Evolutionary conservation across 2,888 invertebrate species (phyloP).

Genomic region (Neoitamus cyanurus): DNA sequence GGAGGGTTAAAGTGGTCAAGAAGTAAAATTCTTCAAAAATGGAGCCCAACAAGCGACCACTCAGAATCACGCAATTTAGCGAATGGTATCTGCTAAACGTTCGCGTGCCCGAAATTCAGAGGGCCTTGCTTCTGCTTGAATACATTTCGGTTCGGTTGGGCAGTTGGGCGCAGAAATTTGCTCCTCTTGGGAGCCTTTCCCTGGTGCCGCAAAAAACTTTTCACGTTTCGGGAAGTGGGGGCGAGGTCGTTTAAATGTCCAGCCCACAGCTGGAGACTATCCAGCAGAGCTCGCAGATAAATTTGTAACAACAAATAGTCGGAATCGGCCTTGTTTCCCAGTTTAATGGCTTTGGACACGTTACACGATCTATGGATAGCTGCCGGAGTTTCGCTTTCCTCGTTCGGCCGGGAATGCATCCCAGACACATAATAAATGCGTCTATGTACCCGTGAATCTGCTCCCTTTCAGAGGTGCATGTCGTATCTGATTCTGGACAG

Average conservation of each 20-base stretch:
- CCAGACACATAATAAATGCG: not conserved
- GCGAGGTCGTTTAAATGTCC: not conserved
- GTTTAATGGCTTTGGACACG: not conserved
- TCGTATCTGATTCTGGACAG: not conserved
- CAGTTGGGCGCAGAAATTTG: not conserved
- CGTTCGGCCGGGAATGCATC: not conserved
- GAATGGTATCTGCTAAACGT: not conserved
- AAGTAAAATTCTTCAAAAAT: not conserved
- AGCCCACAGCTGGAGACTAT: not conserved
- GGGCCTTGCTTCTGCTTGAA: not conserved
- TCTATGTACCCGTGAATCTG: not conserved
- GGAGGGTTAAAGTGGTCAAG: too few relatives aligned
- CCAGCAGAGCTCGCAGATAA: not conserved
- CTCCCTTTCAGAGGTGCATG: not conserved
- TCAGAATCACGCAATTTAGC: not conserved
- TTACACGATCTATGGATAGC: not conserved
- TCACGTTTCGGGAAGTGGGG: not conserved
- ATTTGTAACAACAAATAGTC: not conserved
- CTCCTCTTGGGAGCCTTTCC: not conserved
- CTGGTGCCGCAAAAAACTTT: not conserved
- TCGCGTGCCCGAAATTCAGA: not conserved
- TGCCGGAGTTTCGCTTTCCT: not conserved
- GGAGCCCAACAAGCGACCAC: not conserved
- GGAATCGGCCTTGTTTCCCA: not conserved
- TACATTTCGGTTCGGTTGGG: not conserved